Evolutionary conservation across 2,113 vertebrate species (phyloP).

Genomic region (Silurus asotus): DNA sequence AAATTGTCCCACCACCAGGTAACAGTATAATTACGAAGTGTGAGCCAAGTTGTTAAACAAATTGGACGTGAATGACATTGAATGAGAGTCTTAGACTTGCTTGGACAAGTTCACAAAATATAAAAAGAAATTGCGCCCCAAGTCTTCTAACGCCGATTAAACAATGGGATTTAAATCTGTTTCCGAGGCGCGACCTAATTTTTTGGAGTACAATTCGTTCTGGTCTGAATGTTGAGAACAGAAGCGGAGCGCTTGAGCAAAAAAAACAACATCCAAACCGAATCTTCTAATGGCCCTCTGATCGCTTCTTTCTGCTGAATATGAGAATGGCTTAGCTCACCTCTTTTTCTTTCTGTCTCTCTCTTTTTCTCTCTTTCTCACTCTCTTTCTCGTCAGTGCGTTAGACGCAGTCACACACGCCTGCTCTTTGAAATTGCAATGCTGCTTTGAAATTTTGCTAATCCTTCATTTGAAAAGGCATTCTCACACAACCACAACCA

Average conservation of each 20-base stretch:
- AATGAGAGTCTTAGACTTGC: background rate
- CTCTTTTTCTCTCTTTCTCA: background rate
- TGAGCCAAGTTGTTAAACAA: background rate
- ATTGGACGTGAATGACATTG: background rate
- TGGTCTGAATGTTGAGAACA: slow-evolving; percentile 19
- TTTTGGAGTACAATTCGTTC: slow-evolving; percentile 8
- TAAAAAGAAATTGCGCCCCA: background rate
- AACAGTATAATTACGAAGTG: background rate
- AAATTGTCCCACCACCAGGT: too few species aligned
- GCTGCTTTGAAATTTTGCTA: slow-evolving; percentile 38
- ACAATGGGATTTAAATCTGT: slow-evolving; percentile 11
- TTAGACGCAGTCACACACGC: slow-evolving; percentile 36
- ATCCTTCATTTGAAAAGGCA: slow-evolving; percentile 53
- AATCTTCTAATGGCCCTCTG: slow-evolving; percentile 18
- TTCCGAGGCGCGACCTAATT: background rate
- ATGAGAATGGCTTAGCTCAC: slow-evolving; percentile 29
- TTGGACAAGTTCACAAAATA: too few species aligned
- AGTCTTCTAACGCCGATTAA: background rate
- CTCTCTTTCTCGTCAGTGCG: background rate
- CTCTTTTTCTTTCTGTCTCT: slow-evolving; percentile 1
- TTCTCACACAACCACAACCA: slow-evolving; percentile 52
- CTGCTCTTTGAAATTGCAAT: slow-evolving; percentile 54
- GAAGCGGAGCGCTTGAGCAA: background rate
- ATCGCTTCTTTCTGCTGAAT: slow-evolving; percentile 2
- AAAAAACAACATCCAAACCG: slow-evolving; percentile 4